These are phyloP conservation scores for Psylliodes chrysocephalus DNA, from an alignment of 2,888 invertebrate species.

Conservation along the genomic window DNA sequence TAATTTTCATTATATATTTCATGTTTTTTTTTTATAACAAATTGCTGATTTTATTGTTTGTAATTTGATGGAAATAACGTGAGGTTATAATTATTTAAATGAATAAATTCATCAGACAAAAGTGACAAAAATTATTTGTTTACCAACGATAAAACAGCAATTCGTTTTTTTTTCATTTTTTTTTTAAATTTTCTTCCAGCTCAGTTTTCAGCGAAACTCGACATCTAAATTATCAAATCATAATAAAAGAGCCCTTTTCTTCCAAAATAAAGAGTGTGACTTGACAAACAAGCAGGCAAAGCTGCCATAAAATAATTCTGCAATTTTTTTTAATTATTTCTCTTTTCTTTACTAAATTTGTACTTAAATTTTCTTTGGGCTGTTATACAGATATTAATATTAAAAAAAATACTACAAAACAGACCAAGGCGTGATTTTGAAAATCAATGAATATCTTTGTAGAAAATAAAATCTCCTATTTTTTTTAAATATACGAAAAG, in stretches of 20 bases:
- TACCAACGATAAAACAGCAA: neutral
- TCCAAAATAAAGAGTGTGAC: conserved; percentile 29
- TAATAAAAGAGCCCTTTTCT: conserved; percentile 34
- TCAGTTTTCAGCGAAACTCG: conserved; percentile 25
- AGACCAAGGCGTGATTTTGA: conserved; percentile 28
- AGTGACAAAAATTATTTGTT: too few relatives aligned
- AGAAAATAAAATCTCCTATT: conserved; percentile 17
- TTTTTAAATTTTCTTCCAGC: conserved; percentile 20
- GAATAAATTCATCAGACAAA: too few relatives aligned
- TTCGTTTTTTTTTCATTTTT: neutral
- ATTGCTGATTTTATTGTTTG: conserved; percentile 9
- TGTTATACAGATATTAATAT: conserved; percentile 25
- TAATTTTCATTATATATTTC: neutral
- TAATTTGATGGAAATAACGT: too few relatives aligned
- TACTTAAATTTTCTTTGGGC: conserved; percentile 46
- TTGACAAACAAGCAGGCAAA: conserved; percentile 43
- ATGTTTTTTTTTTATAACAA: neutral
- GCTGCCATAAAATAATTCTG: conserved; percentile 45
- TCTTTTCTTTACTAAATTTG: conserved; percentile 37
- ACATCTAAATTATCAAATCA: conserved; percentile 33
- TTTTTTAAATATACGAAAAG: conserved; percentile 4
- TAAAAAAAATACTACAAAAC: conserved; percentile 19
- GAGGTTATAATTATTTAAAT: too few relatives aligned
- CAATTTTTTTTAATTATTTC: conserved; percentile 22
- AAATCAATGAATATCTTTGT: conserved; percentile 26